These are phyloP conservation scores for Ptychoptera contaminata DNA, from an alignment of 2,888 invertebrate species.

Conservation along the genomic window DNA sequence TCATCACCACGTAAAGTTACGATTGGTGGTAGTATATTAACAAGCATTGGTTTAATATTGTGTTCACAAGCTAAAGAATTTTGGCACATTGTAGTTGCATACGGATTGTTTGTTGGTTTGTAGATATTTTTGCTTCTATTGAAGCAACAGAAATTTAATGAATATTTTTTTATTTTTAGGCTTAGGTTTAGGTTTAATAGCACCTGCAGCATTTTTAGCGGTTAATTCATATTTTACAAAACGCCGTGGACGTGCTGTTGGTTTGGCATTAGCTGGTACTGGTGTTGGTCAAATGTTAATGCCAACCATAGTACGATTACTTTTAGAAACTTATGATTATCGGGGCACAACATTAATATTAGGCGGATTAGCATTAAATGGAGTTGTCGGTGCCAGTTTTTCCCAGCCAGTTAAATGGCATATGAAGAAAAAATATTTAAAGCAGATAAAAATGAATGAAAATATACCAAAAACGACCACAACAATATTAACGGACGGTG, in stretches of 20 bases:
- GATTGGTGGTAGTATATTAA: constrained; percentile 35
- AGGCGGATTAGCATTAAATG: constrained; percentile 44
- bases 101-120: constrained; percentile 38
- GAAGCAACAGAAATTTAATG: background rate
- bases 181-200: constrained; percentile 54
- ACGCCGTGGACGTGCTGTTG: constrained; percentile 55
- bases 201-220: constrained; percentile 53
- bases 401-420: constrained; percentile 44
- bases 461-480: background rate
- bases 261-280: constrained; percentile 58
- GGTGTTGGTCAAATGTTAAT: constrained; percentile 59
- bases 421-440: constrained; percentile 31
- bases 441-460: constrained; percentile 22
- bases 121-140: background rate
- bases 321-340: constrained; percentile 48
- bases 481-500: background rate
- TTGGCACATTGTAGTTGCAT: constrained; percentile 38
- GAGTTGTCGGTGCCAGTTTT: constrained; percentile 42
- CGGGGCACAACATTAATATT: constrained; percentile 46
- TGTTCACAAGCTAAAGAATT: constrained; percentile 36
- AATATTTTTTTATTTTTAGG: constrained; percentile 25
- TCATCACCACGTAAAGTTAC: constrained; percentile 39
- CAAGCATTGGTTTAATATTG: constrained; percentile 35
- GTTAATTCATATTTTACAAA: constrained; percentile 54
- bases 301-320: constrained; percentile 51